Evolutionary conservation across 2,797 vertebrate species (phyloP).

Genomic region (Oophaga sylvatica): DNA sequence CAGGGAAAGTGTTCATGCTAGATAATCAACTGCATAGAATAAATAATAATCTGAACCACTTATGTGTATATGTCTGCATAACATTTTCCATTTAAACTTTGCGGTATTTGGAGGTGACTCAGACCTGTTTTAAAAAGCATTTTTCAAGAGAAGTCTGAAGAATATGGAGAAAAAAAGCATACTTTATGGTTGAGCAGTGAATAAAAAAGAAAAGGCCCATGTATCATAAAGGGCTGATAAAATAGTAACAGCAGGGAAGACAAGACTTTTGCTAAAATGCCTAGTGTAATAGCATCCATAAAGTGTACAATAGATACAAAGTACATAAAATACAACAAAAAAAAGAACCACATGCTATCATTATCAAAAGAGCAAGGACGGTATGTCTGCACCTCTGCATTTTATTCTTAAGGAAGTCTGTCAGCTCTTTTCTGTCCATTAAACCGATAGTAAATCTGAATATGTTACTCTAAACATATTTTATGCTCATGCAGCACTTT

Average conservation of each 20-base stretch:
- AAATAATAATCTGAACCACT: constrained; percentile 62
- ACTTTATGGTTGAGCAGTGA: not conserved
- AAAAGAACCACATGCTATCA: too few relatives aligned
- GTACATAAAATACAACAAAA: too few relatives aligned
- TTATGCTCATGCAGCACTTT: too few relatives aligned
- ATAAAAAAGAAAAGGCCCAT: not conserved
- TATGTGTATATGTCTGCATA: constrained; percentile 30
- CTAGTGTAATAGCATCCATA: not conserved
- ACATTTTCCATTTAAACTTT: constrained; percentile 38
- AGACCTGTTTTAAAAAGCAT: constrained; percentile 34
- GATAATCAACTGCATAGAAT: constrained; percentile 67
- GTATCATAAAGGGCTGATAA: not conserved
- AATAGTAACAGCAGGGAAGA: not conserved
- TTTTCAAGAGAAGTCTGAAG: constrained; percentile 16
- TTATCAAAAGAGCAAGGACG: too few relatives aligned
- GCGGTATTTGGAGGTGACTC: not conserved
- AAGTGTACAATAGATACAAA: too few relatives aligned
- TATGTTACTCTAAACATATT: too few relatives aligned
- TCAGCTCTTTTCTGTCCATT: too few relatives aligned
- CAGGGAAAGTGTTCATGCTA: constrained; percentile 66
- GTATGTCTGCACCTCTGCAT: too few relatives aligned
- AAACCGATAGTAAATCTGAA: too few relatives aligned
- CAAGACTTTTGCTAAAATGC: not conserved
- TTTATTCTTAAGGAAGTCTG: too few relatives aligned
- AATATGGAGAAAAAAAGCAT: not conserved